Evolutionary conservation across 2,888 invertebrate species (phyloP).

Genomic region (Sphaeridia pumilis): DNA sequence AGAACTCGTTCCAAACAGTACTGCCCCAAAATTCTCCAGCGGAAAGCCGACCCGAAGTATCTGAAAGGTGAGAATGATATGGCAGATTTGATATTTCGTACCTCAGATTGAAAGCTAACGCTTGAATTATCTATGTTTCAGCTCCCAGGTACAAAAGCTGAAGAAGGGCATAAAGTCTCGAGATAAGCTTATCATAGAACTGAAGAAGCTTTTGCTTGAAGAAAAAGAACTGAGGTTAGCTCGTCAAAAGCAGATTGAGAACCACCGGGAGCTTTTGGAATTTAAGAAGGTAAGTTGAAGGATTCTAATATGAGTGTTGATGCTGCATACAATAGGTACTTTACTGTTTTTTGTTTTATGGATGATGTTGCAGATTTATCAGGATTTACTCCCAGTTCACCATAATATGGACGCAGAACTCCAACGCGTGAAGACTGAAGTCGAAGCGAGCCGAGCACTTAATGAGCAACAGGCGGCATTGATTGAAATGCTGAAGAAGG

Average conservation of each 20-base stretch:
- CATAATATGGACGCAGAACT: neutral
- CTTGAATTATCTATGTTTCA: no score
- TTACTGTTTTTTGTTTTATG: no score
- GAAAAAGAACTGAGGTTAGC: slow-evolving; percentile 2
- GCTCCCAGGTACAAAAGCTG: no score
- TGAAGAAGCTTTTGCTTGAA: slow-evolving; percentile 3
- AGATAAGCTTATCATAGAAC: neutral
- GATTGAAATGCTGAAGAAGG: neutral
- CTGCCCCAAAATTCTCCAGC: no score
- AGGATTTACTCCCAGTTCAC: neutral
- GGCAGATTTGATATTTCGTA: no score
- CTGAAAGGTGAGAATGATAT: no score
- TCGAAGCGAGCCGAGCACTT: neutral
- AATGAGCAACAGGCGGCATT: slow-evolving; percentile 6
- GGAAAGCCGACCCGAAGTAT: no score
- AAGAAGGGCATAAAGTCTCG: neutral
- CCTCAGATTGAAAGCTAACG: no score
- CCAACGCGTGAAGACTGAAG: neutral
- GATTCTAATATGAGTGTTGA: neutral
- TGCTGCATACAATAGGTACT: no score
- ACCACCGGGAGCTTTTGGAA: neutral
- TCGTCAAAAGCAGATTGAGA: neutral
- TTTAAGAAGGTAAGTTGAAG: neutral
- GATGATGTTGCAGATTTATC: neutral
- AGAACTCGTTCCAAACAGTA: no score